Evolutionary conservation across 2,113 vertebrate genomes (phyloP).

Genomic region (Petroica traversi): DNA sequence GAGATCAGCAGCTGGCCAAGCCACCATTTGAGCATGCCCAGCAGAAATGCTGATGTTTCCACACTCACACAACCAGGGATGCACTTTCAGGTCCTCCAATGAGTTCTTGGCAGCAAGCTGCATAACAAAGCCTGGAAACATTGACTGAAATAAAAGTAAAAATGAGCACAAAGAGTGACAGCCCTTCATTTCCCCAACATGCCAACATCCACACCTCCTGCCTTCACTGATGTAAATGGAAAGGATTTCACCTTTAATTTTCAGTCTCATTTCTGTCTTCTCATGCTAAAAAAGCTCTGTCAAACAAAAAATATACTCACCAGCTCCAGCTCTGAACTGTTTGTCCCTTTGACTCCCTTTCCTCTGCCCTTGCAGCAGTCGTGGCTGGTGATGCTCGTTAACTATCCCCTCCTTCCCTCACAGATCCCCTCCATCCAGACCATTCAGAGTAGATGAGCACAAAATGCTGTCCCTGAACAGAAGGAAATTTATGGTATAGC

Average conservation of each 20-base stretch:
- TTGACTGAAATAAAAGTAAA: neutral
- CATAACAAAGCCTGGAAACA: neutral
- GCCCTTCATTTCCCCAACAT: neutral
- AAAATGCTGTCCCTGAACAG: slow-evolving; percentile 31
- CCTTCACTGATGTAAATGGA: neutral
- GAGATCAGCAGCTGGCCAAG: neutral
- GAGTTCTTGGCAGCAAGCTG: neutral
- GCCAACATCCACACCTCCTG: neutral
- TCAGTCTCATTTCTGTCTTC: neutral
- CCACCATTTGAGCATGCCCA: neutral
- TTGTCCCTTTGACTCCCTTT: neutral
- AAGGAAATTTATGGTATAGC: neutral
- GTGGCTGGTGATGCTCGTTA: neutral
- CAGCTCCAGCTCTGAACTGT: neutral
- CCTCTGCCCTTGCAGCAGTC: neutral
- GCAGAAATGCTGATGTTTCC: neutral
- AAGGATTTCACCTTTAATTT: neutral
- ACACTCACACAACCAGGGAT: neutral
- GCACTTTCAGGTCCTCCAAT: neutral
- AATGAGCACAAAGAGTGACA: rapidly evolving
- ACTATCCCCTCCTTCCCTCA: neutral
- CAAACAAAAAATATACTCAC: neutral
- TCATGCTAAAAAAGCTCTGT: neutral
- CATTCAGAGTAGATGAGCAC: neutral
- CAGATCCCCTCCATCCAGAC: neutral